A percentile compares a stretch with the other conserved stretches of the same genome.
phyloP scores from a whole-genome alignment of 2,888 invertebrate genomes.

The Perdita meconis region DNA sequence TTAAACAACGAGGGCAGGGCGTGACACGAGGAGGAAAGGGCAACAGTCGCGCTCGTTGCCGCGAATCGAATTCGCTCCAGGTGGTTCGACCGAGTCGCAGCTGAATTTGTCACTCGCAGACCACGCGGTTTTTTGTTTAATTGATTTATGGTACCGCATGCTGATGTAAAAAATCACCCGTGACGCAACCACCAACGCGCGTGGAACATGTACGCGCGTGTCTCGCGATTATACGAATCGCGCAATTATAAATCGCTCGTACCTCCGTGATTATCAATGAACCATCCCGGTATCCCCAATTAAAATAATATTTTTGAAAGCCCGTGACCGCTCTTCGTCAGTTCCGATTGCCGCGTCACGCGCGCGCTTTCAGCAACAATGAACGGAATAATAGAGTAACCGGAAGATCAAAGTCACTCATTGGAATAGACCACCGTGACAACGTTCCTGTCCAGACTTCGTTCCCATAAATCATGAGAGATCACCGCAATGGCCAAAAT shows the following conservation, averaged over 20 bases:
- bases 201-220: not conserved
- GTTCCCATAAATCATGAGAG: constrained; percentile 19
- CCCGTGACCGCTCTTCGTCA: too few relatives aligned
- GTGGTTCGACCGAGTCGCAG: constrained; percentile 53
- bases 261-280: constrained; percentile 18
- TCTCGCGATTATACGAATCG: constrained; percentile 30
- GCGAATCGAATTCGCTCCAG: constrained; percentile 59
- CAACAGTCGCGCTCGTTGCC: constrained; percentile 21
- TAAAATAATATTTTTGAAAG: not conserved
- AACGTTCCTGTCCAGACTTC: constrained; percentile 11
- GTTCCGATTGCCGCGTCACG: not conserved
- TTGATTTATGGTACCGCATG: constrained; percentile 61
- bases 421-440: constrained; percentile 17
- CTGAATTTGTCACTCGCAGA: constrained; percentile 64
- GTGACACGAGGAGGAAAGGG: constrained; percentile 39
- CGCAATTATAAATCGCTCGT: constrained; percentile 45
- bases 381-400: not conserved
- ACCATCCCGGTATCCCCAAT: not conserved
- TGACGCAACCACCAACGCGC: constrained; percentile 30
- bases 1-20: constrained; percentile 6
- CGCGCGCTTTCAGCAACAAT: constrained; percentile 1
- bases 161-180: constrained; percentile 59
- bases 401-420: constrained; percentile 8
- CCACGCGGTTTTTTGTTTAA: constrained; percentile 61
- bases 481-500: constrained; percentile 24